These are phyloP conservation scores for Seriola dumerili DNA, from an alignment of 2,113 vertebrate genomes.

Conservation along the genomic window DNA sequence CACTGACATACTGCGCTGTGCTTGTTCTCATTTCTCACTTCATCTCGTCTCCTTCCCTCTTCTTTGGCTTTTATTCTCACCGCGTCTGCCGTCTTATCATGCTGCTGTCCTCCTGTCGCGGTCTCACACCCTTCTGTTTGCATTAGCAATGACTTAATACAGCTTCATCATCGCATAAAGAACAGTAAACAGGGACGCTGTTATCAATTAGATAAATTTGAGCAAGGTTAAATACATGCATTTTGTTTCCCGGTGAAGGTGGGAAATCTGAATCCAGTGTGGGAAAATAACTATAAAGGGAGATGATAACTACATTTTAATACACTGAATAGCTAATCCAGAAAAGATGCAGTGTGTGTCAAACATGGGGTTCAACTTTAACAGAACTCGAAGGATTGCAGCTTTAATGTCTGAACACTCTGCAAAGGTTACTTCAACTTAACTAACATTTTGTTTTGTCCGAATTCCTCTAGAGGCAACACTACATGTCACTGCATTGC, in stretches of 20 bases:
- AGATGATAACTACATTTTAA: not conserved
- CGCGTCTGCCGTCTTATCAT: not conserved
- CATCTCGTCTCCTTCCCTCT: slow-evolving; percentile 15
- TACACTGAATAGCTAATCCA: not conserved
- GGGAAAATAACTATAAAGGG: too few relatives aligned
- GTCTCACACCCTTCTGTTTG: slow-evolving; percentile 1
- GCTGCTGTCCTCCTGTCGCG: slow-evolving; percentile 4
- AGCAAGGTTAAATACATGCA: not conserved
- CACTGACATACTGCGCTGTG: slow-evolving; percentile 37
- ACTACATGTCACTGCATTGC: too few relatives aligned
- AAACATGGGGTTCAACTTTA: too few relatives aligned
- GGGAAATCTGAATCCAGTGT: not conserved
- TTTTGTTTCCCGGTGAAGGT: too few relatives aligned
- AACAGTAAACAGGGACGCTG: too few relatives aligned
- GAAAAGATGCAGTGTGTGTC: not conserved
- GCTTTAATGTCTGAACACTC: not conserved
- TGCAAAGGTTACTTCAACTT: too few relatives aligned
- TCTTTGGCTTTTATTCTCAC: not conserved
- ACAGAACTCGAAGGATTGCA: not conserved
- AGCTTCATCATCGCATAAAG: not conserved
- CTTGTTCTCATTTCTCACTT: slow-evolving; percentile 35
- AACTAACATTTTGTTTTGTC: too few relatives aligned
- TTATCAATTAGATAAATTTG: not conserved
- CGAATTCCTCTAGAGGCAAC: too few relatives aligned
- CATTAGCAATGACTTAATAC: not conserved